Base-by-base conservation (phyloP, 2,888 invertebrate genomes). In the Villa cingulata region DNA sequence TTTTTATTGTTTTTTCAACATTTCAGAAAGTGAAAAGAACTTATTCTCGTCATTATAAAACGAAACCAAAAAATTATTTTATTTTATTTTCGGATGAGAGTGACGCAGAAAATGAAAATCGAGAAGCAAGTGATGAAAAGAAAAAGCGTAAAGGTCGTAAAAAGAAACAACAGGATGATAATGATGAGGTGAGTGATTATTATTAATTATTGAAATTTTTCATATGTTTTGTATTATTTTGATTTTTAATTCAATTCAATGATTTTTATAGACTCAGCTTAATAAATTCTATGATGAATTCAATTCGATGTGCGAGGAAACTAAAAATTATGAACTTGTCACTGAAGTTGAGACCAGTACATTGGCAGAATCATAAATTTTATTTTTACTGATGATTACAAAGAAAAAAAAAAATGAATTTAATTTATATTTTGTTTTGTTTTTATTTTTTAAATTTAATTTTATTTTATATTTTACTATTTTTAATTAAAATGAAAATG, bases 281-380 rank as follows among this genome's bases (percentile, higher is more conserved):
- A 45, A 58, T 1, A 51, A 59, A 9, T 68, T 62, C 40, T 53
- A 60, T 6, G 53, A 57, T n/a, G 61, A 64, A 37, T 67, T 67
- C 46, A 65, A 65, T 47, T 56, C 59, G 45, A 58, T 66, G 58
- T 64, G 63, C 40, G 56, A 59, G 36, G 65, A 68, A 49, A 63
- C 65, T 9, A 60, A 62, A 6, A 51, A 60, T n/a, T 68, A 59
- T 53, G 50, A 63, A 19, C 16, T 67, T 6, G 45, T 61, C n/a
- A 50, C 65, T 27, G 66, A 66, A 52, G 14, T 3, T 4, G 36
- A 36, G 2, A 36, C 2, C 12, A 36, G 36, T 6, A 36, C 4
- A 16, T 16, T 36, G n/a, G n/a, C n/a, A n/a, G n/a, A n/a, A n/a
- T n/a, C n/a, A n/a, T n/a, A n/a, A n/a, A n/a, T n/a, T n/a, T n/a